Base-by-base conservation (phyloP, 92 coral and sea anemone species). In the Metridium senile region DNA sequence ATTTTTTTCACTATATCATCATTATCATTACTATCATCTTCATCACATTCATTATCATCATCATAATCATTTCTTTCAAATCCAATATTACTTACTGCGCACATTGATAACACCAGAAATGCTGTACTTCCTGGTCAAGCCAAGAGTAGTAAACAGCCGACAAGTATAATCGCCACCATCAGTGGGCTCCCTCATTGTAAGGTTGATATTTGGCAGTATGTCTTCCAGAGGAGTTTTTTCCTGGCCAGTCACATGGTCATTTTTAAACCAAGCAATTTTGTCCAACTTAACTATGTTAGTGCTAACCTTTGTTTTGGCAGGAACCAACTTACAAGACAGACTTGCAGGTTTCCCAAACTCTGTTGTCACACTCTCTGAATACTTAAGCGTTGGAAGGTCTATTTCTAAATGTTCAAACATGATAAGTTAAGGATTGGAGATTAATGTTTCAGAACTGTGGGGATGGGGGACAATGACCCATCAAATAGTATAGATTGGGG, bases 81-180 rank as follows among this genome's bases (percentile, higher is more conserved):
- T 7, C 7, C 7, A 16, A 7, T 7, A 7, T 45, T 16, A 13
- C 89, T 82, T 70, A 72, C 89, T 82, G 62, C 45, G 21, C 34
- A 88, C 62, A 13, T 20, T 43, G 11, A 82, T 76, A 35, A 20
- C n/a, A 33, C 80, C 83, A 17, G 75, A 56, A 22, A 84, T 73
- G 27, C 51, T 84, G 74, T 83, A 57, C 20, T 25, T 23, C 58
- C 63, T 84, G 22, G 26, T 1, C 0, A 10, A 10, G 13, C 58
- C 45, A 1, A 88, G 47, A 26, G 30, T 11, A 23, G 78, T 65
- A 58, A 67, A 74, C 35, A 79, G 62, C 22, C 1, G 4, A 29
- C 84, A 79, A 11, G 25, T 70, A 67, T 68, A 79, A 16, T 49
- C 58, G 22, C 84, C 84, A 23, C 53, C 84, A 58, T 79, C 76